Conservation (phyloP, 2,888 invertebrate genomes). For the Pantelozetes paolii region DNA sequence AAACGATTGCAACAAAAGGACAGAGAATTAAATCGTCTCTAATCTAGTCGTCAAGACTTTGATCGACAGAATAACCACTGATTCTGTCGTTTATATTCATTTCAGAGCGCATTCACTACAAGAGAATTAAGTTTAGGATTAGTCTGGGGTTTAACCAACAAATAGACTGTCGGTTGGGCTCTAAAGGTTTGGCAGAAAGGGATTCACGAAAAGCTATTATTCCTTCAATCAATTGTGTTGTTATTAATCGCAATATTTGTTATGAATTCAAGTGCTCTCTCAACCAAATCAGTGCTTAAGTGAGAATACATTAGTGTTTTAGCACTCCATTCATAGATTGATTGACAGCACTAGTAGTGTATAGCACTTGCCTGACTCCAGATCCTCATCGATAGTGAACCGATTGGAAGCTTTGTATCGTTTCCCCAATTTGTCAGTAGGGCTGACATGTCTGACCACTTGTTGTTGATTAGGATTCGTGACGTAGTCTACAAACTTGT, state of each 20-base stretch:
- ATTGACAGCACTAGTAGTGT: constrained; percentile 46
- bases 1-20: not conserved
- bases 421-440: constrained; percentile 74
- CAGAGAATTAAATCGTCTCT: too few relatives aligned
- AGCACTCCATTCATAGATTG: not conserved
- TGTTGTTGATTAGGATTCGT: constrained; percentile 68
- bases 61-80: constrained; percentile 55
- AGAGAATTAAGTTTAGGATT: not conserved
- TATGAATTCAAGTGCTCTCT: not conserved
- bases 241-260: not conserved
- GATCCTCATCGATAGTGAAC: constrained; percentile 88
- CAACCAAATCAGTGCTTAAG: not conserved
- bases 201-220: not conserved
- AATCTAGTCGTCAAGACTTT: not conserved
- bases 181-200: not conserved
- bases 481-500: constrained; percentile 85
- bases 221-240: not conserved
- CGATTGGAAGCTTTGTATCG: constrained; percentile 66
- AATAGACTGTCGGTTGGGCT: not conserved
- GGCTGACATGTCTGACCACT: constrained; percentile 70
- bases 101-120: not conserved
- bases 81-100: not conserved
- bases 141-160: not conserved
- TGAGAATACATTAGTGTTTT: not conserved
- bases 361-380: constrained; percentile 48